Percentiles rank a stretch among this genome's conserved stretches.
phyloP scores from a whole-genome alignment of 2,888 invertebrate species.

The Rhamnusium bicolor region DNA sequence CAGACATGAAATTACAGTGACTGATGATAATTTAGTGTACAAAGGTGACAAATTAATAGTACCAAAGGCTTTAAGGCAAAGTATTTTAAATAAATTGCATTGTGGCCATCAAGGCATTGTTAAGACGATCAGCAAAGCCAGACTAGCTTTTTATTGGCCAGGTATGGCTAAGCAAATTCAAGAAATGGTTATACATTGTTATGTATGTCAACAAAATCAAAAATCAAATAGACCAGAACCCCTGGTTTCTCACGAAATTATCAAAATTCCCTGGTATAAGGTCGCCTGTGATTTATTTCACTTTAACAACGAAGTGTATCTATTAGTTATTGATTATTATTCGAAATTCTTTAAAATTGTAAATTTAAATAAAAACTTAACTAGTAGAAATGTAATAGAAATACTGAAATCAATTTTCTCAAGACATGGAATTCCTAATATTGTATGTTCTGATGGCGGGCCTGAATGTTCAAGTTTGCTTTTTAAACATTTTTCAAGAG shows the following conservation, averaged over 20 bases:
- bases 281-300: background rate
- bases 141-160: conserved; percentile 53
- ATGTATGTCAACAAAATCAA: background rate
- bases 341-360: background rate
- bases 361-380: background rate
- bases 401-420: background rate
- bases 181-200: background rate
- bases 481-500: conserved; percentile 24
- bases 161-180: conserved; percentile 39
- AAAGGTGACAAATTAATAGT: conserved; percentile 44
- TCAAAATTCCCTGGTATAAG: background rate
- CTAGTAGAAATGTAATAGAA: background rate
- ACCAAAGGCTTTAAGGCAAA: conserved; percentile 32
- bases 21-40: conserved; percentile 37
- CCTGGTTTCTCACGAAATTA: background rate
- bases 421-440: background rate
- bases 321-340: conserved; percentile 3
- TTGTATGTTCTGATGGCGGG: background rate
- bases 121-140: conserved; percentile 46
- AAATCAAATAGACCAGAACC: background rate
- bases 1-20: too few species aligned
- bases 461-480: background rate
- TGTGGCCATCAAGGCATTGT: conserved; percentile 44
- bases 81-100: conserved; percentile 38
- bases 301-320: background rate